Evolutionary conservation across 1,140 invertebrate species (phyloP).

Genomic region (Psilanteris sp.): DNA sequence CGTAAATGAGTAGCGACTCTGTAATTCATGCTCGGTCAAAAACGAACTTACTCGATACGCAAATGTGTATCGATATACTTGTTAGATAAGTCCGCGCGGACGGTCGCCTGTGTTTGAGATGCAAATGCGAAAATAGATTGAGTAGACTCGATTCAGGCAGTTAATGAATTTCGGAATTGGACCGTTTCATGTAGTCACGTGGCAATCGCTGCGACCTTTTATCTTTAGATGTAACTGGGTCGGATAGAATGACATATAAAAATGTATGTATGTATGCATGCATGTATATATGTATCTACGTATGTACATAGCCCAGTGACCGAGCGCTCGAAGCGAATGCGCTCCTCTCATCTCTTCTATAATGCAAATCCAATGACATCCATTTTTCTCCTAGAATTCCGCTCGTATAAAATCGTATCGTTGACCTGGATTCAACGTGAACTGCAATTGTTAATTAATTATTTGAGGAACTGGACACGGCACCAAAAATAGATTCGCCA

Average conservation of each 20-base stretch:
- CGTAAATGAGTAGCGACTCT: too few relatives aligned
- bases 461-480: too few relatives aligned
- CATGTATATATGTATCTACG: slow-evolving; percentile 24
- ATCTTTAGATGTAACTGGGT: slow-evolving; percentile 58
- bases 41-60: too few relatives aligned
- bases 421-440: slow-evolving; percentile 35
- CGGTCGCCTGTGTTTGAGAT: slow-evolving; percentile 23
- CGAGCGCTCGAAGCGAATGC: slow-evolving; percentile 48
- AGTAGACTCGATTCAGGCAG: neutral
- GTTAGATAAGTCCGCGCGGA: too few relatives aligned
- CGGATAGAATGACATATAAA: slow-evolving; percentile 42
- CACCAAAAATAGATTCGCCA: too few relatives aligned
- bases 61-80: too few relatives aligned
- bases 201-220: slow-evolving; percentile 47
- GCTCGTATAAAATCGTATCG: slow-evolving; percentile 23
- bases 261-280: slow-evolving; percentile 34
- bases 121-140: slow-evolving; percentile 33
- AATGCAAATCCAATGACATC: slow-evolving; percentile 57
- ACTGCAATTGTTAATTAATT: slow-evolving; percentile 34
- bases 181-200: slow-evolving; percentile 30
- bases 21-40: too few relatives aligned
- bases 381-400: slow-evolving; percentile 42
- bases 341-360: slow-evolving; percentile 59
- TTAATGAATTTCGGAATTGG: slow-evolving; percentile 51
- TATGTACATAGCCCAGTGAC: slow-evolving; percentile 55